Evolutionary conservation across 2,888 invertebrate species (phyloP).

Genomic region (Rhaphigaster nebulosa): DNA sequence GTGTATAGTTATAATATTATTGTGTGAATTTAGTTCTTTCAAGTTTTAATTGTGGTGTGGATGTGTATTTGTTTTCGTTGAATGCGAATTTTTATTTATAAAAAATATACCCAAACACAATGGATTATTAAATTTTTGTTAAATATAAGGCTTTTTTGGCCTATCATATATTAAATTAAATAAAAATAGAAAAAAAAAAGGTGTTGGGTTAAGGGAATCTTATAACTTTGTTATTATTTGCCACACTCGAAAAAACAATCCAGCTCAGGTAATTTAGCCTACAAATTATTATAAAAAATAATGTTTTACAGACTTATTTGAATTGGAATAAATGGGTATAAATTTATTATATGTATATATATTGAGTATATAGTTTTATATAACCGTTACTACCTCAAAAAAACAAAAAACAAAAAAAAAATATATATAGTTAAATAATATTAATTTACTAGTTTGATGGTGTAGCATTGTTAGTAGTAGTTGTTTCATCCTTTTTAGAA

Average conservation of each 20-base stretch:
- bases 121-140: constrained; percentile 44
- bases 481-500: constrained; percentile 39
- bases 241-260: constrained; percentile 20
- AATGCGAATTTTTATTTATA: constrained; percentile 32
- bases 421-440: constrained; percentile 53
- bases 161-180: constrained; percentile 9
- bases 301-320: constrained; percentile 56
- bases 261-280: constrained; percentile 60
- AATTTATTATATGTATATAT: constrained; percentile 52
- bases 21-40: constrained; percentile 53
- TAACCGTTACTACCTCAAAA: constrained; percentile 63
- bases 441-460: constrained; percentile 47
- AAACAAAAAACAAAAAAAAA: constrained; percentile 46
- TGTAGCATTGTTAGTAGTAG: constrained; percentile 50
- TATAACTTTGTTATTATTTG: constrained; percentile 50
- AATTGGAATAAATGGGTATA: constrained; percentile 59
- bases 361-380: constrained; percentile 56
- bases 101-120: constrained; percentile 35
- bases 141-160: constrained; percentile 24
- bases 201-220: constrained; percentile 51
- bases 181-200: constrained; percentile 52
- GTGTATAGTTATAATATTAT: constrained; percentile 60
- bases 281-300: constrained; percentile 55
- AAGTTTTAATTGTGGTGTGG: constrained; percentile 51
- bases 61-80: constrained; percentile 48